phyloP scores from a whole-genome alignment of 1,140 invertebrate species.

The Calliopsis andreniformis region DNA sequence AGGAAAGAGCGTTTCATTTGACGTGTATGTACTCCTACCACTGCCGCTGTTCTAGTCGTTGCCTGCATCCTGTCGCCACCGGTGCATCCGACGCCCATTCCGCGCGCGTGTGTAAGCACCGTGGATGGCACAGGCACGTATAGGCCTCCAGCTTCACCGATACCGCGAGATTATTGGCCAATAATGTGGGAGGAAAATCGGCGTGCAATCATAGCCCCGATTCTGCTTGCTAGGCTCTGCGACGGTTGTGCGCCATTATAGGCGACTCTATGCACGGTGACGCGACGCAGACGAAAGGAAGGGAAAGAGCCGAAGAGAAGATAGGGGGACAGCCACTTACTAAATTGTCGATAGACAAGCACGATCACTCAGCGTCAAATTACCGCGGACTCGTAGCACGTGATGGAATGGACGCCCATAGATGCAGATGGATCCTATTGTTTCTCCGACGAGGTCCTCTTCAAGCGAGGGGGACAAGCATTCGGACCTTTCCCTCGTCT shows the following conservation, averaged over 20 bases:
- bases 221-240: constrained; percentile 17
- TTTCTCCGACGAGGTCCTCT: constrained; percentile 56
- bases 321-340: constrained; percentile 52
- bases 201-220: constrained; percentile 25
- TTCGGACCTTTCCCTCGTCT: constrained; percentile 40
- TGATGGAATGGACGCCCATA: constrained; percentile 51
- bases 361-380: constrained; percentile 52
- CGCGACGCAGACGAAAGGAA: constrained; percentile 1
- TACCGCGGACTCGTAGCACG: constrained; percentile 16
- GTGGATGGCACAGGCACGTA: constrained; percentile 2
- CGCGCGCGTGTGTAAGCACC: constrained; percentile 8
- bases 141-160: constrained; percentile 49
- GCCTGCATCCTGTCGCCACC: constrained; percentile 10
- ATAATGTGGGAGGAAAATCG: constrained; percentile 64
- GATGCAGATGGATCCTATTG: constrained; percentile 66
- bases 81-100: constrained; percentile 43
- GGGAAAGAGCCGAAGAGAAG: constrained; percentile 18
- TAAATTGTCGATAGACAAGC: constrained; percentile 64
- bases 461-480: constrained; percentile 13
- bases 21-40: constrained; percentile 37
- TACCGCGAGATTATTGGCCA: constrained; percentile 66
- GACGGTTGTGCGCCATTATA: constrained; percentile 17
- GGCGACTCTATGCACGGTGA: constrained; percentile 21
- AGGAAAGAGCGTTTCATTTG: constrained; percentile 41
- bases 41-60: constrained; percentile 12